Evolutionary conservation across 30 jellyfish, hydroid and myxozoan genomes (phyloP).

Genomic region (Sanderia malayensis): DNA sequence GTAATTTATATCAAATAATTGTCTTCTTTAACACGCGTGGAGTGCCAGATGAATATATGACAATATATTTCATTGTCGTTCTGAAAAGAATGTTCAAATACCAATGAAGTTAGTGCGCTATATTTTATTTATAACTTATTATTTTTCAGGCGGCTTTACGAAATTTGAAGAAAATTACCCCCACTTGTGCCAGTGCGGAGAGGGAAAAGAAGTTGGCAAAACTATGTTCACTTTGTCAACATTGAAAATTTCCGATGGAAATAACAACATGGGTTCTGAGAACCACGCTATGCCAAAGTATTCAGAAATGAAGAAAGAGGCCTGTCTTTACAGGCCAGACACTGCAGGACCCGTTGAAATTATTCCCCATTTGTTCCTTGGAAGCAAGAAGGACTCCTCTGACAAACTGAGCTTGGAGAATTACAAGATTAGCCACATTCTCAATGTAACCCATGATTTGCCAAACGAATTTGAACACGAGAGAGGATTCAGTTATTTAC

Average conservation of each 20-base stretch:
- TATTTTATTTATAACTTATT: background rate
- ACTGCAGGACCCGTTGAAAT: slow-evolving; percentile 87
- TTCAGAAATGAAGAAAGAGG: slow-evolving; percentile 70
- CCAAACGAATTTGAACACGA: slow-evolving; percentile 81
- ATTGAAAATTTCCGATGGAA: slow-evolving; percentile 55
- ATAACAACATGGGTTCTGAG: slow-evolving; percentile 22
- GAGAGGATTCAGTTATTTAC: slow-evolving; percentile 43
- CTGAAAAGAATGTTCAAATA: too few relatives aligned
- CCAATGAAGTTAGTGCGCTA: too few relatives aligned
- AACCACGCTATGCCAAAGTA: slow-evolving; percentile 25
- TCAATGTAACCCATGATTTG: slow-evolving; percentile 90
- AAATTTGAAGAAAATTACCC: slow-evolving; percentile 82
- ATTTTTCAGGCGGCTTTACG: slow-evolving; percentile 77
- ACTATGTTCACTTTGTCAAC: slow-evolving; percentile 67
- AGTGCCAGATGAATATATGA: too few relatives aligned
- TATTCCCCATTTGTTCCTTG: slow-evolving; percentile 73
- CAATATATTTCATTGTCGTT: too few relatives aligned
- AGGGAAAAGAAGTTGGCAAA: slow-evolving; percentile 78
- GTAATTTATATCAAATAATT: background rate
- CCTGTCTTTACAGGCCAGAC: slow-evolving; percentile 84
- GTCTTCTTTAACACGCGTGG: too few relatives aligned
- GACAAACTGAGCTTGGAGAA: slow-evolving; percentile 45
- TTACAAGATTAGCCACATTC: slow-evolving; percentile 58
- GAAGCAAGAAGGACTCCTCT: slow-evolving; percentile 76
- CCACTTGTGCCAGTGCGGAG: slow-evolving; percentile 89